Base-by-base conservation (phyloP, 2,113 vertebrate genomes). In the Pedetes capensis region DNA sequence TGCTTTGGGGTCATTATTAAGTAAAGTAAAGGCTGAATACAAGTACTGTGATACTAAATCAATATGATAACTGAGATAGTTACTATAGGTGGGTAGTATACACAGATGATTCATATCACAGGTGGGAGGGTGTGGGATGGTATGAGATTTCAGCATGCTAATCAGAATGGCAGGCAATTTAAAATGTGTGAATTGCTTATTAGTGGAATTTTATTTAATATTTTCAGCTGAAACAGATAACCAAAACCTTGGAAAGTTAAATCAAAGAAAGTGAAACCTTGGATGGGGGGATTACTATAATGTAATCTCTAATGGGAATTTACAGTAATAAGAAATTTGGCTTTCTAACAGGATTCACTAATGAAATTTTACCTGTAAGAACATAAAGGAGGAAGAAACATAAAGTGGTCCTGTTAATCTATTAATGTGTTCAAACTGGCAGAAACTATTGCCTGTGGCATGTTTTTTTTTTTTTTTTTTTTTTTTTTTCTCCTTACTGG, bases 391-490 rank as follows among this genome's bases (percentile, higher is more conserved):
- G 57, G 9, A 92, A 93, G 64, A 91, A 81, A 63, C 47, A 89
- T 59, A 74, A 95, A 92, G 23, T 78, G 12, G n/a, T 92, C 95
- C 22, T 71, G 25, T 51, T 82, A 89, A 83, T 69, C 6, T 96
- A 63, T 63, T 93, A 92, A n/a, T n/a, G n/a, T n/a, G n/a, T n/a
- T n/a, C n/a, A 94, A 95, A 71, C 17, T 84, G 59, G 71, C 16
- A 47, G 89, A 85, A 91, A 71, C 71, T 96, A 17, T 27, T 93
- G n/a, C 10, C 75, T 72, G 84, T 91, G 63, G 39, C 18, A 42
- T 61, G 3, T 74, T 93, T 39, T 1, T 51, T 84, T 63, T n/a
- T n/a, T n/a, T n/a, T n/a, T n/a, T n/a, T n/a, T n/a, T n/a, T n/a
- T n/a, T n/a, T n/a, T n/a, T n/a, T n/a, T n/a, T n/a, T n/a, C n/a